A percentile compares a stretch with the other conserved stretches of the same genome.
Conservation (phyloP, 2,888 invertebrate genomes). For the Meteorus cinctellus region DNA sequence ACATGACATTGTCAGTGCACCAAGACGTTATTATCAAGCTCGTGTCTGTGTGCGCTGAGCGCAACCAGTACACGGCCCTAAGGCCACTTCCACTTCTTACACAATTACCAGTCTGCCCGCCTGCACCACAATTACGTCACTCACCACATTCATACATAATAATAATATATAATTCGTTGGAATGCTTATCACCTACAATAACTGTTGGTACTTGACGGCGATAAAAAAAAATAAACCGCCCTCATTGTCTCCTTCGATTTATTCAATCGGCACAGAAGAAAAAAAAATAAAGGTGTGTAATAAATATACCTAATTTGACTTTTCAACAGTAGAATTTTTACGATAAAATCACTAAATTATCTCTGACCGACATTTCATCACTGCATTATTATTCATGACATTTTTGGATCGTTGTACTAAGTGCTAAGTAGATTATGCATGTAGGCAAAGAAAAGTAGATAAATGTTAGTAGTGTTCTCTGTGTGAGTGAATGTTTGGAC, state of each 20-base stretch:
- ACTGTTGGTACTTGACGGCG: background rate
- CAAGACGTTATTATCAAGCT: slow-evolving; percentile 9
- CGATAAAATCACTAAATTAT: too few relatives aligned
- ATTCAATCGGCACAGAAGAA: background rate
- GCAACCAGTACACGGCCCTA: background rate
- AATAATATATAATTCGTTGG: slow-evolving; percentile 11
- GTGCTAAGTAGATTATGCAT: too few relatives aligned
- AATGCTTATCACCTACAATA: slow-evolving; percentile 13
- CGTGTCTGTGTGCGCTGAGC: background rate
- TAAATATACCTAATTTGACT: too few relatives aligned
- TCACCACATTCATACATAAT: background rate
- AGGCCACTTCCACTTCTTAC: slow-evolving; percentile 20
- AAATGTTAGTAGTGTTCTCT: background rate
- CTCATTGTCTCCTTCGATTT: background rate
- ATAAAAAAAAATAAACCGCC: background rate
- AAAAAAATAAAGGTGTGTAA: background rate
- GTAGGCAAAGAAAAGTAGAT: background rate
- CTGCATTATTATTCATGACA: too few relatives aligned
- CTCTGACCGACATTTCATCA: too few relatives aligned
- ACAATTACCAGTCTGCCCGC: slow-evolving; percentile 1
- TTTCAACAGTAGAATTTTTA: too few relatives aligned
- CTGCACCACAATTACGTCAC: slow-evolving; percentile 13
- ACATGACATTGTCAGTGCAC: slow-evolving; percentile 20
- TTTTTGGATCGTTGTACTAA: too few relatives aligned
- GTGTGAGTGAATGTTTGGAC: background rate